Evolutionary conservation across 2,797 vertebrate species (phyloP), one percentile per base, ranked within the genome.

Genomic region (Halcyon smyrnensis): DNA sequence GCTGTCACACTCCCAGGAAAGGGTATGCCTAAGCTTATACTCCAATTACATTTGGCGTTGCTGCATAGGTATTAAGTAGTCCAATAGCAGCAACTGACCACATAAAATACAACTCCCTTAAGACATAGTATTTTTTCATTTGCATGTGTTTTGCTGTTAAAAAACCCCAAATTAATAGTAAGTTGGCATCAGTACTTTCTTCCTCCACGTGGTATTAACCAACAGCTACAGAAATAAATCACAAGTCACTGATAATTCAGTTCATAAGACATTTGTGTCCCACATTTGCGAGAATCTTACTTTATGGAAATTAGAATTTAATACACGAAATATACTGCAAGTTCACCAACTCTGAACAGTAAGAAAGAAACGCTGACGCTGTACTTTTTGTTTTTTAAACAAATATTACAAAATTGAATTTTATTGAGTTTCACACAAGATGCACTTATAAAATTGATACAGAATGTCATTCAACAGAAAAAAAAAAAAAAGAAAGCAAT

Each of bases 371-470:
- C 92, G 75, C 67, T 2, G 13, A 97, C 65, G 5, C 97, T 92
- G 57, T 75, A 51, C 53, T 79, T 84, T 34, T 59, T 77, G 9
- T 93, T 97, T 97, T 98, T 98, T 97, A 98, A 98, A 98, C 97
- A 98, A 98, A 98, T 97, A 98, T 98, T 98, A 98, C 95, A 98
- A 98, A 98, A 98, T 98, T 97, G 95, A 98, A 97, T 98, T 97
- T 98, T 98, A 98, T 98, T 98, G 97, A 97, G 97, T 98, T 98
- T 98, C 98, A 98, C 98, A 98, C 98, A 98, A 97, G 98, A 98
- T 98, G 97, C 98, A 98, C 97, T 98, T 98, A 98, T 97, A 98
- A 98, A 98, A 98, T 98, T 97, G 98, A 97, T 98, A 98, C 97
- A 98, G 97, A 98, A 98, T 96, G 96, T 98, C 96, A 97, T 97